Evolutionary conservation across 2,888 invertebrate species (phyloP).

Genomic region (Drosophila percnosoma): DNA sequence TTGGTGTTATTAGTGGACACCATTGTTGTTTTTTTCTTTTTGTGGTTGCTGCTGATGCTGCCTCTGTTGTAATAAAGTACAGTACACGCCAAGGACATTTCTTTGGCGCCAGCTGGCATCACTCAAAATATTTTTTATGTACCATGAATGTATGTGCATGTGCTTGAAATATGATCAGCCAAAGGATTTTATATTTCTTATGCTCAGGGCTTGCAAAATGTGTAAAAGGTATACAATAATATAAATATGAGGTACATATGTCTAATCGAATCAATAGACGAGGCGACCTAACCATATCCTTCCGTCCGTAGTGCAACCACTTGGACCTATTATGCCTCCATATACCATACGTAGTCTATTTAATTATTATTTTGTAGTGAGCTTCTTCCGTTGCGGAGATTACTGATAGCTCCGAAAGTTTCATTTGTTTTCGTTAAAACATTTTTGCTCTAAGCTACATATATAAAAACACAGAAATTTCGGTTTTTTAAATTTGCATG

Average conservation of each 20-base stretch:
- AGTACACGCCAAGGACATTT: slow-evolving; percentile 56
- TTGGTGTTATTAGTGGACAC: slow-evolving; percentile 73
- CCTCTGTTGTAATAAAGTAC: slow-evolving; percentile 65
- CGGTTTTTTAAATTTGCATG: not conserved
- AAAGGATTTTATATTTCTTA: slow-evolving; percentile 20
- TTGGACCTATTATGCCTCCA: not conserved
- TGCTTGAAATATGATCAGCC: slow-evolving; percentile 40
- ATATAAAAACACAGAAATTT: not conserved
- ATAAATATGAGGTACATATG: not conserved
- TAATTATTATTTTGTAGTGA: not conserved
- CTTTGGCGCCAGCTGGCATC: slow-evolving; percentile 70
- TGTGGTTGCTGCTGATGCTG: slow-evolving; percentile 19
- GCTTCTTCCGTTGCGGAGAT: not conserved
- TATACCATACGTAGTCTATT: not conserved
- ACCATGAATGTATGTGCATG: slow-evolving; percentile 36
- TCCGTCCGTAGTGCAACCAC: not conserved
- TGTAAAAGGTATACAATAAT: not conserved
- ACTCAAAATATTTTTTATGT: slow-evolving; percentile 60
- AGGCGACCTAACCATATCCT: not conserved
- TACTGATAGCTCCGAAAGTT: no score
- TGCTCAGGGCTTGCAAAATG: not conserved
- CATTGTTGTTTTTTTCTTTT: slow-evolving; percentile 20
- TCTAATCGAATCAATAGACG: no score
- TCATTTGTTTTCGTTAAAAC: not conserved
- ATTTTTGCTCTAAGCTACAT: not conserved